Conservation (phyloP, 2,113 vertebrate genomes). For the Hemicordylus capensis region DNA sequence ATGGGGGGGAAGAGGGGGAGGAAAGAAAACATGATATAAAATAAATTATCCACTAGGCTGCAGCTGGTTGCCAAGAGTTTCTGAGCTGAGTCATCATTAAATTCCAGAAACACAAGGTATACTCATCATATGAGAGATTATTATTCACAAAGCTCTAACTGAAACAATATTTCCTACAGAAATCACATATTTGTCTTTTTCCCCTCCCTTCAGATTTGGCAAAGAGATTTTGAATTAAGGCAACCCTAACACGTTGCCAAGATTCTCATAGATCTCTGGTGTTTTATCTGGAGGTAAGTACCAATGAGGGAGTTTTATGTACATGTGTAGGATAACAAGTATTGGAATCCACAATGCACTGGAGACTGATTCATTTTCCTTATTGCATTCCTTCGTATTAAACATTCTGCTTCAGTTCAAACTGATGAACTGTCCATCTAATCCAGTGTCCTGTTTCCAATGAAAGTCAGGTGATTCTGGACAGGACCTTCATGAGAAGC, state of each 20-base stretch:
- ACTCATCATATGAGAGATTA: not conserved
- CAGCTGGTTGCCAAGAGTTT: not conserved
- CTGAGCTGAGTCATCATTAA: not conserved
- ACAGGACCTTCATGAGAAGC: not conserved
- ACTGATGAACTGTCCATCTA: not conserved
- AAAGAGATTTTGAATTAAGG: not conserved
- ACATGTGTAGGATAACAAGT: not conserved
- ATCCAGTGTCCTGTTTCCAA: not conserved
- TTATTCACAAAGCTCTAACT: not conserved
- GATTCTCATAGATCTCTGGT: not conserved
- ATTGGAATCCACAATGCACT: not conserved
- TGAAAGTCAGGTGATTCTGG: not conserved
- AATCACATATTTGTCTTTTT: not conserved
- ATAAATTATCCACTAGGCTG: not conserved
- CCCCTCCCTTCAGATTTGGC: not conserved
- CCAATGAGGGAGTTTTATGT: not conserved
- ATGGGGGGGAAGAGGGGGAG: fast-evolving
- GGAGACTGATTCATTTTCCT: not conserved
- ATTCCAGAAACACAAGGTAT: not conserved
- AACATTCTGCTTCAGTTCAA: not conserved
- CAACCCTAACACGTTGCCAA: not conserved
- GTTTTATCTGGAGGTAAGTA: not conserved
- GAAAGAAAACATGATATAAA: not conserved
- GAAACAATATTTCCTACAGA: not conserved
- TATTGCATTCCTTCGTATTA: not conserved